Percentiles rank a stretch among this genome's conserved stretches.
These are phyloP conservation scores for Kryptopterus vitreolus DNA, from an alignment of 2,797 vertebrate genomes.

Conservation along the genomic window DNA sequence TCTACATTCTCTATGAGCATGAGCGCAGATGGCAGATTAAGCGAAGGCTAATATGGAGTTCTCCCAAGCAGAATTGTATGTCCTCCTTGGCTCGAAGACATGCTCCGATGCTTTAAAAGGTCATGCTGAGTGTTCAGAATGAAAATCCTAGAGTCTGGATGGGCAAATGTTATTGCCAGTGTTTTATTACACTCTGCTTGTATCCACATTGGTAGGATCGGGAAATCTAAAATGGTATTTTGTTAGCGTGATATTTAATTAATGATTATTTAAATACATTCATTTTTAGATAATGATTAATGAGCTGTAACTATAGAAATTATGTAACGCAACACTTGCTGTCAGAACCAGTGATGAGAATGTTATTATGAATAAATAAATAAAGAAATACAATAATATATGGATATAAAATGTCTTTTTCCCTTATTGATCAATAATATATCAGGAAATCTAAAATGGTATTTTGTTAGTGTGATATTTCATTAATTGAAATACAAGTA, in stretches of 20 bases:
- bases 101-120: constrained; percentile 19
- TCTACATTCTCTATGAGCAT: constrained; percentile 1
- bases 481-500: not conserved
- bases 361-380: too few species aligned
- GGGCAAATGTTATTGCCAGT: not conserved
- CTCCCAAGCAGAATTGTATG: constrained; percentile 6
- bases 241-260: not conserved
- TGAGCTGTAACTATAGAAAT: too few species aligned
- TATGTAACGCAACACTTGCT: too few species aligned
- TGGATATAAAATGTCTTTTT: too few species aligned
- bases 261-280: too few species aligned
- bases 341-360: too few species aligned
- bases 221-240: not conserved
- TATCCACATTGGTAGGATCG: not conserved
- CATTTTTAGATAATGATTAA: too few species aligned
- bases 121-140: constrained; percentile 21
- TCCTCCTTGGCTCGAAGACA: constrained; percentile 2
- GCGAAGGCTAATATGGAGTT: not conserved
- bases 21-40: constrained; percentile 11
- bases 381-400: too few species aligned
- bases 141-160: not conserved
- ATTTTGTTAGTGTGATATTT: not conserved
- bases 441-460: not conserved
- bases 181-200: not conserved
- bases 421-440: too few species aligned